A percentile compares a stretch with the other conserved stretches of the same genome.
These are phyloP conservation scores for Nixonia krombeini DNA, from an alignment of 1,140 invertebrate genomes.

Conservation along the genomic window DNA sequence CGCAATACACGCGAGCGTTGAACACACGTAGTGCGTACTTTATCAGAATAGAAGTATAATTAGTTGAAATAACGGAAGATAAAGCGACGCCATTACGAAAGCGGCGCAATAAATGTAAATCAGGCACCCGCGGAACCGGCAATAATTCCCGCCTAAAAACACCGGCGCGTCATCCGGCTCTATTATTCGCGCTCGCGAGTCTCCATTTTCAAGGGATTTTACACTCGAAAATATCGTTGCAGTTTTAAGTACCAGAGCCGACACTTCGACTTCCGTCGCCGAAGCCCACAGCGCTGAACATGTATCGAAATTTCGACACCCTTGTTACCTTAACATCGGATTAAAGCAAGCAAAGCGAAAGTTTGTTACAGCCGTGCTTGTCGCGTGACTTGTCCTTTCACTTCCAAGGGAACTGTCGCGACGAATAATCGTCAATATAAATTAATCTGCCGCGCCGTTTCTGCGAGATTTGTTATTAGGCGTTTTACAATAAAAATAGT, in stretches of 20 bases:
- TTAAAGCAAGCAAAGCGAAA: too few species aligned
- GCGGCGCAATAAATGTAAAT: slow-evolving; percentile 70
- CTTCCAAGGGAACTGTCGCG: too few species aligned
- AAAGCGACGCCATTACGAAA: slow-evolving; percentile 66
- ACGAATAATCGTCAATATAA: too few species aligned
- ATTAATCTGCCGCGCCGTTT: too few species aligned
- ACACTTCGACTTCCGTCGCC: slow-evolving; percentile 39
- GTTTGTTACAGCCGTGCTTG: too few species aligned
- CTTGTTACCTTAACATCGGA: too few species aligned
- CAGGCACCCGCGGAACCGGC: slow-evolving; percentile 62
- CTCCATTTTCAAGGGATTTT: slow-evolving; percentile 54
- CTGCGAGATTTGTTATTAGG: too few species aligned
- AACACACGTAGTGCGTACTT: slow-evolving; percentile 57
- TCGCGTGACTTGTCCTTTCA: too few species aligned
- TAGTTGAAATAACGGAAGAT: slow-evolving; percentile 70
- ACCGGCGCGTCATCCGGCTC: slow-evolving; percentile 64
- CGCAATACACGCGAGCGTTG: slow-evolving; percentile 25
- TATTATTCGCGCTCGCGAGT: slow-evolving; percentile 59
- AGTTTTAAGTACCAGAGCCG: slow-evolving; percentile 43
- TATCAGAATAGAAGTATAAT: slow-evolving; percentile 67
- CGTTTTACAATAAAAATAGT: too few species aligned
- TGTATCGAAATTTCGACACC: slow-evolving; percentile 43
- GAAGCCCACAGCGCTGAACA: slow-evolving; percentile 16
- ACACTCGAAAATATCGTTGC: slow-evolving; percentile 49
- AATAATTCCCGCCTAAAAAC: slow-evolving; percentile 69